phyloP scores from a whole-genome alignment of 2,888 invertebrate genomes.

The Arge pagana region DNA sequence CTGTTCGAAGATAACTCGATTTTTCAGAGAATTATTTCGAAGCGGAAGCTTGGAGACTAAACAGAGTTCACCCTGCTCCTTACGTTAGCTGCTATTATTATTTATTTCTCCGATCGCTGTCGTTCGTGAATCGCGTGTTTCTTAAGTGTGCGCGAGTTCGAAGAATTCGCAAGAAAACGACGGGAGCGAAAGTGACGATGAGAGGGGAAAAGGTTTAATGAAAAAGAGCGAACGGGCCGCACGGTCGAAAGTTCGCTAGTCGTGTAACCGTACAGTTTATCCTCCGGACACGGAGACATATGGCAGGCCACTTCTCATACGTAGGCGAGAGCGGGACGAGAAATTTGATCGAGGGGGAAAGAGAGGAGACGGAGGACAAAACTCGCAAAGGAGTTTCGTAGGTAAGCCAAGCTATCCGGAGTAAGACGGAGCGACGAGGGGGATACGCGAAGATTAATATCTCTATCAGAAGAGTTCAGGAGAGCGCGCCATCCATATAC shows the following conservation, averaged over 20 bases:
- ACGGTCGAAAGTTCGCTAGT: conserved; percentile 7
- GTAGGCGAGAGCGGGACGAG: conserved; percentile 5
- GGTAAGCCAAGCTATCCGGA: conserved; percentile 8
- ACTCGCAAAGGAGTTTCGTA: conserved; percentile 1
- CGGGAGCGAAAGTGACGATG: not conserved
- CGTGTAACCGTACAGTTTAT: conserved; percentile 28
- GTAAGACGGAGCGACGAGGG: conserved; percentile 9
- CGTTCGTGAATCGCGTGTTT: no score
- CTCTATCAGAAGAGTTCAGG: conserved; percentile 52
- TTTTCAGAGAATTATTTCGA: no score
- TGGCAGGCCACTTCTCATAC: conserved; percentile 48
- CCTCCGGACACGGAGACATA: conserved; percentile 45
- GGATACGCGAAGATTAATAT: conserved; percentile 50
- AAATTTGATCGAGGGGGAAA: conserved; percentile 27
- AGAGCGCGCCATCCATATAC: conserved; percentile 47
- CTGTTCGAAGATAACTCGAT: no score
- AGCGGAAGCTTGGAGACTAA: no score
- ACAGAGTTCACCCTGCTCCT: no score
- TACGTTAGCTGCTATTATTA: no score
- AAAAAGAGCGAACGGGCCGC: conserved; percentile 12
- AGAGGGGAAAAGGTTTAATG: conserved; percentile 5
- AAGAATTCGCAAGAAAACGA: not conserved
- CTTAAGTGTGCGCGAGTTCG: no score
- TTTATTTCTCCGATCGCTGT: no score
- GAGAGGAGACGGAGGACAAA: conserved; percentile 26